These are phyloP conservation scores for Lasioglossum baleicum DNA, from an alignment of 1,140 invertebrate species.

Conservation along the genomic window DNA sequence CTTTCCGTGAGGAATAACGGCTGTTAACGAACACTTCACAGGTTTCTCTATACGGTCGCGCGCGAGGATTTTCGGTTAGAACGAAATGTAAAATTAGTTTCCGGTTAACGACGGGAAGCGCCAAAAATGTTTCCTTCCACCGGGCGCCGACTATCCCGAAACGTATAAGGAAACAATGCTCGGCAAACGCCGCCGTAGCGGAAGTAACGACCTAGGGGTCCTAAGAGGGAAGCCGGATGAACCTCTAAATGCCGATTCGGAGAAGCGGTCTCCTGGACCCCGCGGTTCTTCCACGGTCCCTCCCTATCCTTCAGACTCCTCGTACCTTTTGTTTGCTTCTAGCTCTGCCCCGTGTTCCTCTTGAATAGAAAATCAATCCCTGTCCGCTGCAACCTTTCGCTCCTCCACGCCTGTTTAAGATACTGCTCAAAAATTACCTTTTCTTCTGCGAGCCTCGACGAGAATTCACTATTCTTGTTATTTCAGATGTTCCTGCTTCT, in stretches of 20 bases:
- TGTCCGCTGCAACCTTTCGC: background rate
- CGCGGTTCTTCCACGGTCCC: background rate
- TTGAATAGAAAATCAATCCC: constrained; percentile 29
- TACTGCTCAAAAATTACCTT: background rate
- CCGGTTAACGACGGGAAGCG: constrained; percentile 13
- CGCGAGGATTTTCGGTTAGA: background rate
- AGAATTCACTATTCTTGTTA: background rate
- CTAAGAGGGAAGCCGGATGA: constrained; percentile 44
- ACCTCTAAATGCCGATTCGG: constrained; percentile 38
- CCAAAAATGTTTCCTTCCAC: constrained; percentile 32
- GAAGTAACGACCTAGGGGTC: constrained; percentile 44
- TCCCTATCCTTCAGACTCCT: constrained; percentile 6
- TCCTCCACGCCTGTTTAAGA: background rate
- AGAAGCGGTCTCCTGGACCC: constrained; percentile 30
- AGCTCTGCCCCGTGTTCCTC: background rate
- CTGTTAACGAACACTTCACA: too few species aligned
- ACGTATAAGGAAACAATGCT: constrained; percentile 35
- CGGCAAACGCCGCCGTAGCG: background rate
- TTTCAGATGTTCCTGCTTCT: background rate
- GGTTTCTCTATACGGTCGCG: too few species aligned
- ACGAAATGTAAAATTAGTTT: constrained; percentile 26
- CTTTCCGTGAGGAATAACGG: background rate
- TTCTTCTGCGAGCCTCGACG: background rate
- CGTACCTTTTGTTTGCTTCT: constrained; percentile 22
- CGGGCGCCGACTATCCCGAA: constrained; percentile 6